Base-by-base conservation (phyloP, 2,888 invertebrate species). In the Cryptocheilus praepositus region DNA sequence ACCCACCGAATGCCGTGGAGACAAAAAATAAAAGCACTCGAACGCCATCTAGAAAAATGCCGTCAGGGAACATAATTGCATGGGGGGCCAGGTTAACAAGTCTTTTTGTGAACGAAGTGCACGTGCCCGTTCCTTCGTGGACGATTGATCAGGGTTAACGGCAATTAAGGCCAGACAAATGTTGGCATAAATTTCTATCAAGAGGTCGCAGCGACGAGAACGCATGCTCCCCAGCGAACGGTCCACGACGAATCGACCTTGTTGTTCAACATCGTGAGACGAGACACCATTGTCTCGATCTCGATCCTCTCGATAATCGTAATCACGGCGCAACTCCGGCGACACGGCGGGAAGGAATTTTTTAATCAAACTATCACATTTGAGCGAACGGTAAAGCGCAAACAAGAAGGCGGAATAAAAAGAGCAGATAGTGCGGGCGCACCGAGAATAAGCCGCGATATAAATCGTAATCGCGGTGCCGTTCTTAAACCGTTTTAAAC, bases 101-200 rank as follows among this genome's bases (percentile, higher is more conserved):
- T 36, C 36, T 36, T 5, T 36, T 36, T 11, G 11, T 11, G 36
- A 36, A 36, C 36, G 36, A 36, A 36, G 8, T 11, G 36, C 36
- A 36, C 11, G 36, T 11, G 25, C 25, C 11, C 36, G 36, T 7
- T 11, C 8, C 7, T 11, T 36, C 36, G 36, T 11, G 36, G 36
- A n/a, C 79, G 73, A 77, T 71, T 79, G 79, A 77, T 77, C 63
- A 67, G 66, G 62, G 69, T 67, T 64, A 75, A 66, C 67, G 67
- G 70, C 73, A 76, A 73, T 79, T 70, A 76, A 71, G 71, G 63
- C 28, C 67, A 55, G 76, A 61, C 67, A 44, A 71, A 71, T 63
- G 77, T 78, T 76, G 77, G 69, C 79, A 77, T 78, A 78, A 77
- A 77, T 78, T 73, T 68, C 73, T 68, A 77, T 77, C 52, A 71